Evolutionary conservation across 2,888 invertebrate species (phyloP).

Genomic region (Melanostoma scalare): DNA sequence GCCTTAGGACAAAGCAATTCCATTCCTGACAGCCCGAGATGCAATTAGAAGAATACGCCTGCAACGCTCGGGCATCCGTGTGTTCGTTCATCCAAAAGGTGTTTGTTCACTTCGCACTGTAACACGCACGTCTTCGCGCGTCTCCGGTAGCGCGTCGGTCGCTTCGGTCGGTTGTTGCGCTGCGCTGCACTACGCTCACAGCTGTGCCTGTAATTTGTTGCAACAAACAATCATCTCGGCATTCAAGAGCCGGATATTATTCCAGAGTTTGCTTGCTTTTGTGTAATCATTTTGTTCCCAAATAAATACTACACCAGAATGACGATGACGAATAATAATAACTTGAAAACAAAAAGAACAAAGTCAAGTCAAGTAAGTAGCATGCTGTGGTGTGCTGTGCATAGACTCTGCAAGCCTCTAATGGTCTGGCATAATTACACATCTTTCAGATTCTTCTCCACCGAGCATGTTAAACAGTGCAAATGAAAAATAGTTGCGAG

Average conservation of each 20-base stretch:
- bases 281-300: constrained; percentile 65
- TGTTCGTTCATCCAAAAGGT: constrained; percentile 53
- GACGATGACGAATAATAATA: constrained; percentile 51
- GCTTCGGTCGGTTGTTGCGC: background rate
- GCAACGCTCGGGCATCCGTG: constrained; percentile 56
- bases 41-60: constrained; percentile 68
- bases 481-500: constrained; percentile 31
- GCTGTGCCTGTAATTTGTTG: constrained; percentile 57
- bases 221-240: constrained; percentile 31
- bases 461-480: constrained; percentile 48
- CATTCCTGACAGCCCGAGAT: constrained; percentile 62
- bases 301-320: constrained; percentile 59
- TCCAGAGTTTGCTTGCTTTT: constrained; percentile 41
- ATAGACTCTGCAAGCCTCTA: constrained; percentile 37
- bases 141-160: constrained; percentile 16
- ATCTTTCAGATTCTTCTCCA: constrained; percentile 29
- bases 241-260: constrained; percentile 31
- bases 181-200: constrained; percentile 16
- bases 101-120: constrained; percentile 55
- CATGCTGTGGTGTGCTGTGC: background rate
- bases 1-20: constrained; percentile 68
- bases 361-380: constrained; percentile 3
- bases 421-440: constrained; percentile 66
- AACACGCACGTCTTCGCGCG: constrained; percentile 48
- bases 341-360: too few relatives aligned